A percentile compares a stretch with the other conserved stretches of the same genome.
Conservation (phyloP, 2,113 vertebrate species). For the Pithys albifrons region DNA sequence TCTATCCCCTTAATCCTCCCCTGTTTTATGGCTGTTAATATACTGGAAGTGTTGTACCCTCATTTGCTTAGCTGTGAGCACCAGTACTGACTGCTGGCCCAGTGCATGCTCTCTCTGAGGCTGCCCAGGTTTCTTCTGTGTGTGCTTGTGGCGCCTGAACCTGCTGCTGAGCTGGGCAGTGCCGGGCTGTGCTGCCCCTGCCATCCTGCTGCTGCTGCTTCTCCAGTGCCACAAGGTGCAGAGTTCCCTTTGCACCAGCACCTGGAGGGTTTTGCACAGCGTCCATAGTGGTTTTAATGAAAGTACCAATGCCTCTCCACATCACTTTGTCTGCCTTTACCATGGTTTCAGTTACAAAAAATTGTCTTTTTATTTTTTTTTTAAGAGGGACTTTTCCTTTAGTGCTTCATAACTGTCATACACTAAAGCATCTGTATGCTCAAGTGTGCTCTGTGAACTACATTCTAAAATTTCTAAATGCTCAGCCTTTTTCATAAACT, state of each 20-base stretch:
- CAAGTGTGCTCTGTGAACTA: conserved; percentile 28
- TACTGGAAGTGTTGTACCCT: conserved; percentile 11
- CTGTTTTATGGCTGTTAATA: conserved; percentile 52
- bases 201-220: conserved; percentile 38
- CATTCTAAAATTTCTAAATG: background rate
- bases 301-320: background rate
- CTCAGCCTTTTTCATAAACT: conserved; percentile 6
- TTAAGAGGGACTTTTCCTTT: background rate
- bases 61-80: conserved; percentile 58
- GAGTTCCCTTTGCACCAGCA: background rate
- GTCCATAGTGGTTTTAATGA: background rate
- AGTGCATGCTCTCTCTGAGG: conserved; percentile 50
- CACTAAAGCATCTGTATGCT: conserved; percentile 46
- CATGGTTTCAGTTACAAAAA: background rate
- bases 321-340: background rate
- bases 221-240: background rate
- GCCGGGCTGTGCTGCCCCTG: background rate
- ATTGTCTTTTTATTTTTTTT: background rate
- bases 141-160: background rate
- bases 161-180: conserved; percentile 3
- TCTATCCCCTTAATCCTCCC: conserved; percentile 29
- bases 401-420: conserved; percentile 38
- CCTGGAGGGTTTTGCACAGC: background rate
- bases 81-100: background rate
- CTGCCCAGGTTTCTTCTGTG: conserved; percentile 14